Evolutionary conservation across 1,140 invertebrate genomes (phyloP).

Genomic region (Camponotus vicinus): DNA sequence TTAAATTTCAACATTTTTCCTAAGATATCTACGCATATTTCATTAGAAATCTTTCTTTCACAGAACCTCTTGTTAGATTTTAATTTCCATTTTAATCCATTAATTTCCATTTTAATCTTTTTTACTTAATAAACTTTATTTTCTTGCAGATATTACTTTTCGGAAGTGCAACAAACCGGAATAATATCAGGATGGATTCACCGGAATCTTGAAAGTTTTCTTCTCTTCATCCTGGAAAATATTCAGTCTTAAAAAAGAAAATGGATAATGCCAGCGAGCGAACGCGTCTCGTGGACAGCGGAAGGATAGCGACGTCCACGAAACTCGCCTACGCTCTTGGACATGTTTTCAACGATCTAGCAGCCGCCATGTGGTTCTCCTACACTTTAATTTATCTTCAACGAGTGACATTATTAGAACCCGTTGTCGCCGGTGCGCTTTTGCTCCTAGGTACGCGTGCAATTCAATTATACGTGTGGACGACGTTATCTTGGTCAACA

Average conservation of each 20-base stretch:
- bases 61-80: not conserved
- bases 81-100: not conserved
- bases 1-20: not conserved
- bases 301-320: slow-evolving; percentile 82
- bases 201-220: not conserved
- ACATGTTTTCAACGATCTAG: slow-evolving; percentile 96
- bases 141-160: not conserved
- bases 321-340: slow-evolving; percentile 92
- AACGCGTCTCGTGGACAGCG: slow-evolving; percentile 77
- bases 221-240: not conserved
- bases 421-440: slow-evolving; percentile 91
- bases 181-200: slow-evolving; percentile 11
- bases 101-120: too few relatives aligned
- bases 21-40: not conserved
- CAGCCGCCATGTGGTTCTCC: slow-evolving; percentile 97
- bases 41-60: not conserved
- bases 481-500: not conserved
- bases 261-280: slow-evolving; percentile 69
- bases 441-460: slow-evolving; percentile 89
- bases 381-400: slow-evolving; percentile 96
- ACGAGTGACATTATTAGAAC: slow-evolving; percentile 91
- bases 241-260: not conserved
- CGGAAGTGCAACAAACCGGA: not conserved
- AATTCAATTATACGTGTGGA: not conserved
- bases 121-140: not conserved